Conservation (phyloP, 1,140 invertebrate species). For the Scaptodrosophila lebanonensis region DNA sequence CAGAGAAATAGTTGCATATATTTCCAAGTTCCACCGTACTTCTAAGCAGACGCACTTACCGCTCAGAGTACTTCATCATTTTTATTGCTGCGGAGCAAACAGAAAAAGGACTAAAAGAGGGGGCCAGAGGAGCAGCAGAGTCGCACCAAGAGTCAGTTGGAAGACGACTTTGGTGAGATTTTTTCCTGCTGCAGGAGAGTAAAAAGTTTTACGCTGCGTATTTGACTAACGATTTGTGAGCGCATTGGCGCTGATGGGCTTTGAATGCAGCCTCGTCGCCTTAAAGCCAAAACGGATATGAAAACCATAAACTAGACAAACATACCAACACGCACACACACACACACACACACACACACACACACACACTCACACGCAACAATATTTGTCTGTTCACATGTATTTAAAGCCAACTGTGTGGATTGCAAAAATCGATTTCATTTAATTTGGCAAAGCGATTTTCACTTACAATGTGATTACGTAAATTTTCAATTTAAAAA, state of each 20-base stretch:
- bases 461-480: slow-evolving; percentile 73
- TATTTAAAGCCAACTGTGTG: slow-evolving; percentile 25
- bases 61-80: slow-evolving; percentile 65
- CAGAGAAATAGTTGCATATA: too few relatives aligned
- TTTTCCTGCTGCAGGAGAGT: background rate
- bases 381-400: slow-evolving; percentile 11
- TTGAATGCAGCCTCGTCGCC: slow-evolving; percentile 43
- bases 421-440: slow-evolving; percentile 62
- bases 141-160: too few relatives aligned
- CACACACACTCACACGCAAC: too few relatives aligned
- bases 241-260: slow-evolving; percentile 67
- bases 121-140: too few relatives aligned
- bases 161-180: too few relatives aligned
- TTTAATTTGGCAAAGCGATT: slow-evolving; percentile 68
- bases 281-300: slow-evolving; percentile 52
- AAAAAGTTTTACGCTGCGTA: slow-evolving; percentile 37
- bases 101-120: slow-evolving; percentile 24
- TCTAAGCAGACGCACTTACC: slow-evolving; percentile 36
- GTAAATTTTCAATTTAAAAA: slow-evolving; percentile 73
- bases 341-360: too few relatives aligned
- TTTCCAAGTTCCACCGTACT: too few relatives aligned
- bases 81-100: slow-evolving; percentile 47
- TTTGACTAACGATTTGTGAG: slow-evolving; percentile 71
- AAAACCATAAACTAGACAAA: slow-evolving; percentile 49
- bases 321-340: slow-evolving; percentile 11